Percentiles rank a stretch among this genome's conserved stretches.
Evolutionary conservation across 2,113 vertebrate species (phyloP).

Genomic region (Pitta sordida): DNA sequence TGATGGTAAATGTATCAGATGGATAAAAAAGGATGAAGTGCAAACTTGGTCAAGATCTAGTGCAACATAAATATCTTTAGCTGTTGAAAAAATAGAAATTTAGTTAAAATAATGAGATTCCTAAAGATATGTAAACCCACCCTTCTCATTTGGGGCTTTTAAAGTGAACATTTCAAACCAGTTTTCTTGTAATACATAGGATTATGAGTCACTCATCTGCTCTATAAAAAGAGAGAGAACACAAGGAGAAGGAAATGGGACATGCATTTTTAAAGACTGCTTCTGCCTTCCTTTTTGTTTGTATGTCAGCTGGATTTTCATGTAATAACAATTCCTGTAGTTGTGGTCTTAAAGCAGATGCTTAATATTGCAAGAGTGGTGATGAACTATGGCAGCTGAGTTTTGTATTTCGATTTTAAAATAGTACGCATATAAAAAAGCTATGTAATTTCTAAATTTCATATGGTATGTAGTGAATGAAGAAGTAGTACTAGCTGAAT

Average conservation of each 20-base stretch:
- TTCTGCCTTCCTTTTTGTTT: slow-evolving; percentile 34
- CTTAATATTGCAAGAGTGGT: slow-evolving; percentile 2
- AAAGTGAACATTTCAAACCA: background rate
- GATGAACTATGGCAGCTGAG: background rate
- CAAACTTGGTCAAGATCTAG: background rate
- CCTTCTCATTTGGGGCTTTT: background rate
- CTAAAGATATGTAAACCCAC: background rate
- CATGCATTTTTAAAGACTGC: slow-evolving; percentile 20
- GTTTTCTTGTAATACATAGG: background rate
- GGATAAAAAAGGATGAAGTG: background rate
- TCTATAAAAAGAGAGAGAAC: slow-evolving; percentile 44
- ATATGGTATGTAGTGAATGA: background rate
- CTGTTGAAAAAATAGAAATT: background rate
- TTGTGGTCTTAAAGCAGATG: slow-evolving; percentile 17
- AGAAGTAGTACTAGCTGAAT: background rate
- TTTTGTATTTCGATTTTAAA: background rate
- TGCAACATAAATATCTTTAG: background rate
- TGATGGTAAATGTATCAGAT: background rate
- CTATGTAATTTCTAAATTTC: background rate
- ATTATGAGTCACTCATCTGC: slow-evolving; percentile 32
- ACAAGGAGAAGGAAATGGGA: slow-evolving; percentile 38
- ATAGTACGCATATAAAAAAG: background rate
- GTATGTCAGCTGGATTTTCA: slow-evolving; percentile 9
- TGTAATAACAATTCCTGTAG: background rate
- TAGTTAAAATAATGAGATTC: background rate